Percentiles rank a stretch among this genome's conserved stretches.
These are phyloP conservation scores for Hydractinia echinata DNA, from an alignment of 30 jellyfish, hydroid and myxozoan genomes.

Conservation along the genomic window DNA sequence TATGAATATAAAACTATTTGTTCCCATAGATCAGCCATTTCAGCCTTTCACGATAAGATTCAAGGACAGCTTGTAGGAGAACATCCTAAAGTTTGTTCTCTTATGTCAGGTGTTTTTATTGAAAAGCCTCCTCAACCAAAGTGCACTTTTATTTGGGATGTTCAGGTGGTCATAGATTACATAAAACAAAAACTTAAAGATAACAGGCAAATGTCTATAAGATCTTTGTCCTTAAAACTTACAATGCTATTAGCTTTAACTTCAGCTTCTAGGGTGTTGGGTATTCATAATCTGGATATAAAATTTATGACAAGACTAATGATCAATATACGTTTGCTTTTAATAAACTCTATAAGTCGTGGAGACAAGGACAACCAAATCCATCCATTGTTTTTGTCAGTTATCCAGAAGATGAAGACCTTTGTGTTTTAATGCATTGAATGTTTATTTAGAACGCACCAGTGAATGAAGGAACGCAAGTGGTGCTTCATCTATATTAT, in stretches of 20 bases:
- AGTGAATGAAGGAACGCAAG: no score
- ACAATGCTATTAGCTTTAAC: constrained; percentile 21
- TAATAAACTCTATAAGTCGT: neutral
- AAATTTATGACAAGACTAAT: neutral
- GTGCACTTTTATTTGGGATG: constrained; percentile 25
- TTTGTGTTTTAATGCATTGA: neutral
- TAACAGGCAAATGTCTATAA: constrained; percentile 2
- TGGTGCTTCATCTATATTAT: no score
- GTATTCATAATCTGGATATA: constrained; percentile 5
- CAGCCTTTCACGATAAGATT: constrained; percentile 13
- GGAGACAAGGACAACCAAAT: neutral
- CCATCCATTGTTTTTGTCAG: neutral
- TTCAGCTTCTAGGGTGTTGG: constrained; percentile 13
- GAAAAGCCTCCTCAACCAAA: constrained; percentile 38
- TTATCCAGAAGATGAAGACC: neutral
- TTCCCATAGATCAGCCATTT: neutral
- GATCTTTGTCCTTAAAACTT: constrained; percentile 1
- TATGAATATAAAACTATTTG: no score
- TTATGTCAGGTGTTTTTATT: constrained; percentile 22
- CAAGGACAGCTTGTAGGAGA: constrained; percentile 8
- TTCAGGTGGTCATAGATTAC: constrained; percentile 10
- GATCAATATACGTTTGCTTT: neutral
- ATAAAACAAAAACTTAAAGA: neutral
- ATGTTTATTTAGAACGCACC: no score
- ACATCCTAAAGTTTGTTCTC: constrained; percentile 32